A percentile compares a stretch with the other conserved stretches of the same genome.
phyloP scores from a whole-genome alignment of 1,140 invertebrate species.

The Phymastichus coffea region DNA sequence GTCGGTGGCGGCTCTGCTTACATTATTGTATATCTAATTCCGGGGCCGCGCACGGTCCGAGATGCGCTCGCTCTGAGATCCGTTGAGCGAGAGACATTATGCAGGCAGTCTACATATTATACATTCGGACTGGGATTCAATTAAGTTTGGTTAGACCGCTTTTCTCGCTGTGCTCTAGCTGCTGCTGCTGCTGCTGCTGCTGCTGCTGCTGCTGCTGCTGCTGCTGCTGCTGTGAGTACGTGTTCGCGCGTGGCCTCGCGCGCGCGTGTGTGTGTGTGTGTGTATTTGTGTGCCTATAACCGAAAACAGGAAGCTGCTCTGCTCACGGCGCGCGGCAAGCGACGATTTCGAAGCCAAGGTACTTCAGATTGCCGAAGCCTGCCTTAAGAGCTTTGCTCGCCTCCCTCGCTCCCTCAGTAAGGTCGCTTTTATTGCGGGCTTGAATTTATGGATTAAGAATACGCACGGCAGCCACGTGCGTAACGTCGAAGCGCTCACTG shows the following conservation, averaged over 20 bases:
- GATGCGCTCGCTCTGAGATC: not conserved
- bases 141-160: constrained; percentile 57
- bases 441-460: too few species aligned
- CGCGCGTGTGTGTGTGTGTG: not conserved
- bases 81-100: constrained; percentile 48
- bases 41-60: constrained; percentile 22
- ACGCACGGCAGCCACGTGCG: not conserved
- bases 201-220: not conserved
- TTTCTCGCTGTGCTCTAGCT: not conserved
- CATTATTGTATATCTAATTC: constrained; percentile 61
- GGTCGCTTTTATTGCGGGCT: too few species aligned
- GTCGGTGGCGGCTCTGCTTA: constrained; percentile 48
- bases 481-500: constrained; percentile 15
- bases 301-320: not conserved
- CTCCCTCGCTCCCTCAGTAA: too few species aligned
- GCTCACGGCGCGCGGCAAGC: too few species aligned
- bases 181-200: too few species aligned
- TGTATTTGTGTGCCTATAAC: not conserved
- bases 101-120: constrained; percentile 60
- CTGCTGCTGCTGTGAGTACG: not conserved
- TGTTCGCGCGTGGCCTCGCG: not conserved
- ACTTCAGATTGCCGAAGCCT: not conserved
- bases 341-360: not conserved
- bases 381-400: not conserved
- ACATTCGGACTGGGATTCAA: constrained; percentile 59